Evolutionary conservation across 2,797 vertebrate genomes (phyloP), one percentile per base, ranked within the genome.

Genomic region (Lacerta bilineata): DNA sequence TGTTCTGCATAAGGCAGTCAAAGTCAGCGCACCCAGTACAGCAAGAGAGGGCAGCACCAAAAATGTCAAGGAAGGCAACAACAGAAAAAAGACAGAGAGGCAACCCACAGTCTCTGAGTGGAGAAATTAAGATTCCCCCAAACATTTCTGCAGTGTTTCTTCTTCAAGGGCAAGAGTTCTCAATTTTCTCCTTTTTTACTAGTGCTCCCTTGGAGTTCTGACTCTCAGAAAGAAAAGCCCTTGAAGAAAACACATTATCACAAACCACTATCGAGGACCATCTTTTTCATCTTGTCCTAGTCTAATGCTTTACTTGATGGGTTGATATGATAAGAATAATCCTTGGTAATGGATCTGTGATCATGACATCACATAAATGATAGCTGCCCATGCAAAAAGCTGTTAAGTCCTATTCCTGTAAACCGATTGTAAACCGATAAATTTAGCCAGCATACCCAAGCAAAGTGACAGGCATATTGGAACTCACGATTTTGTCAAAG

Each of bases 351-450:
- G 43, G 69, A 27, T 74, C 69, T 72, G 50, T 69, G 50, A 55
- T 84, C 79, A 84, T 88, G 76, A 61, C 66, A 68, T 88, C 46
- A 61, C 20, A 71, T 79, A 69, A 84, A 71, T 84, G 81, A 88
- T 69, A 88, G 43, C 33, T 55, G 46, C 59, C 80, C 39, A 33
- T 79, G 68, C 82, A 84, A 64, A 84, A 84, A 61, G 20, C 76
- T 64, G 29, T 10, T 72, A 59, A 72, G 68, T 46, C 66, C 50
- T 64, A 18, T 64, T 80, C 50, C 66, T 46, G 50, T 80, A 46
- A 86, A 79, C 61, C 50, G 43, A 69, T 86, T 46, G 23, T 29
- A 15, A 33, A 33, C 33, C 33, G 68, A 39, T 76, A 27, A 82
- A 76, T 50, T 74, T 64, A 36, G 33, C 50, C 69, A 72, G 3